A percentile compares a stretch with the other conserved stretches of the same genome.
Evolutionary conservation across 2,797 vertebrate genomes (phyloP).

Genomic region (Zenarchopterus dispar): DNA sequence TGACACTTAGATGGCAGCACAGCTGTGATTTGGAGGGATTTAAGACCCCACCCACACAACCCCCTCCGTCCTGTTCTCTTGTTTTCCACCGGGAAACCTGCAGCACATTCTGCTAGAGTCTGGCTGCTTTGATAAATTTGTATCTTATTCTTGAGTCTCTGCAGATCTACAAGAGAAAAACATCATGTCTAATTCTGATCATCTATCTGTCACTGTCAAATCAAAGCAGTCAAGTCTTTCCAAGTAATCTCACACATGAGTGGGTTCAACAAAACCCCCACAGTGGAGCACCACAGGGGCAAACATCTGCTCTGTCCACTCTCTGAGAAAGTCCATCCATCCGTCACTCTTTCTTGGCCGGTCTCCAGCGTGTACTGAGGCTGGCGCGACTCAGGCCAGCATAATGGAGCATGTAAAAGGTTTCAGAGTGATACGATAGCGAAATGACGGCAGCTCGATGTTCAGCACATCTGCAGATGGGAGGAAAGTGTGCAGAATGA

Average conservation of each 20-base stretch:
- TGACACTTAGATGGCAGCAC: constrained; percentile 22
- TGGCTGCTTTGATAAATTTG: not conserved
- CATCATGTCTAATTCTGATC: constrained; percentile 20
- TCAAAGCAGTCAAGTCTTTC: not conserved
- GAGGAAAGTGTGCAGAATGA: too few relatives aligned
- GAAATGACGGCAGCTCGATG: constrained; percentile 37
- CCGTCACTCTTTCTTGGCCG: constrained; percentile 22
- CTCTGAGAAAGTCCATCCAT: constrained; percentile 20
- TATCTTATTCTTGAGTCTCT: not conserved
- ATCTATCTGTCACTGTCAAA: constrained; percentile 26
- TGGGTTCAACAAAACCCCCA: constrained; percentile 9
- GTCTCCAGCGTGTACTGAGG: constrained; percentile 41
- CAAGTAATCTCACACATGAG: constrained; percentile 12
- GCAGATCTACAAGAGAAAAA: not conserved
- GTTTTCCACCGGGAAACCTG: constrained; percentile 40
- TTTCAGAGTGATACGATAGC: constrained; percentile 35
- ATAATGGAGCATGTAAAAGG: constrained; percentile 57
- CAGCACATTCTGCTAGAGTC: constrained; percentile 16
- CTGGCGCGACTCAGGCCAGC: constrained; percentile 19
- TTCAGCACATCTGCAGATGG: constrained; percentile 4
- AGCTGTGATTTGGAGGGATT: constrained; percentile 39
- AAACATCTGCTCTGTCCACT: constrained; percentile 43
- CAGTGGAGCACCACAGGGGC: constrained; percentile 2
- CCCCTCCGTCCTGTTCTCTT: not conserved
- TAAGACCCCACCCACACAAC: not conserved